phyloP scores from a whole-genome alignment of 2,113 vertebrate species.

The Rhombomys opimus region DNA sequence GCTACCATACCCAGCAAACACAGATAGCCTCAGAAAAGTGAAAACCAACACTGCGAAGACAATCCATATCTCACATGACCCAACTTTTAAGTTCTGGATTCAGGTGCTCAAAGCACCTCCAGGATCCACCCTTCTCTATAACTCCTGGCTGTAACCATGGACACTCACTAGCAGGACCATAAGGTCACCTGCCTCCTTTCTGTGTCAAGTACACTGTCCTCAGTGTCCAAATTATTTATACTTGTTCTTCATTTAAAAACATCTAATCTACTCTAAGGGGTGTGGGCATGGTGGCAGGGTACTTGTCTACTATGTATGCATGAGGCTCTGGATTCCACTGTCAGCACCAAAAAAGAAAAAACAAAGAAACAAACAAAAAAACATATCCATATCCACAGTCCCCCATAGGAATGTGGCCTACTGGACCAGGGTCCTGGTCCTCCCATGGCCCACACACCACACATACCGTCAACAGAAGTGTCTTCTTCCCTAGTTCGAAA shows the following conservation, averaged over 20 bases:
- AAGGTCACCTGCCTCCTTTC: no score
- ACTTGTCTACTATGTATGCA: no score
- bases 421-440: no score
- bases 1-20: neutral
- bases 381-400: neutral
- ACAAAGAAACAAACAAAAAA: neutral
- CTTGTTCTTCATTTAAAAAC: neutral
- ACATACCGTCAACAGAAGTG: neutral
- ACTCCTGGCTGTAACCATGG: neutral
- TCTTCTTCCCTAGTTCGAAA: neutral
- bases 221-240: neutral
- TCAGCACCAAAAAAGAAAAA: neutral
- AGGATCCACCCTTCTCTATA: neutral
- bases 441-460: neutral
- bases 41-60: neutral
- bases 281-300: neutral
- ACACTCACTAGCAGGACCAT: neutral
- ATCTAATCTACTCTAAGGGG: neutral
- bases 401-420: neutral
- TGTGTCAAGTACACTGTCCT: neutral
- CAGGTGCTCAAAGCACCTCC: neutral
- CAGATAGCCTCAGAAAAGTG: neutral
- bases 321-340: neutral
- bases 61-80: no score
- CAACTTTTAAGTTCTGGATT: neutral